Base-by-base conservation (phyloP, 2,888 invertebrate genomes). In the Petrolisthes cinctipes region DNA sequence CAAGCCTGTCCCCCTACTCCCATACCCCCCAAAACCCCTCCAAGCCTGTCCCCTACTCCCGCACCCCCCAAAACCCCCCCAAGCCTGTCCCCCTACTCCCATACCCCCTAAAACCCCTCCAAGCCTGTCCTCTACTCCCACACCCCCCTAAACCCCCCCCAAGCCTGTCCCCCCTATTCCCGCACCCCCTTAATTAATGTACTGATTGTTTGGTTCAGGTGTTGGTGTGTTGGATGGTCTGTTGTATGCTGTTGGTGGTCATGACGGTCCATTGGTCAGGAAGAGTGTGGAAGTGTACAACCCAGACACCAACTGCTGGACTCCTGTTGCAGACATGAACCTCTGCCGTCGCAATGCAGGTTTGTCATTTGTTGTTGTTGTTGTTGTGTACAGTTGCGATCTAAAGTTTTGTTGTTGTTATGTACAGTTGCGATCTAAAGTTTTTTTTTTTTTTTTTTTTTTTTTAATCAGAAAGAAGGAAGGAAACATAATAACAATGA, bases 201-300 rank as follows among this genome's bases (percentile, higher is more conserved):
- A n/a, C 71, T n/a, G n/a, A n/a, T n/a, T 71, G 68, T 54, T 68
- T 84, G 71, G 56, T 89, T 91, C 91, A 94, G 95, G 97, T 92
- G 98, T 98, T 90, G 98, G 98, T 89, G 98, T 97, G 53, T 94
- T 97, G 83, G 97, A 97, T 92, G 97, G 97, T 91, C 95, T 97
- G 92, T 94, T 99, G 89, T 98, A 97, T 93, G 98, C 98, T 5
- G 97, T 98, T 73, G 97, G 98, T 71, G 98, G 98, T 0, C 98
- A 98, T 93, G 98, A 99, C 94, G 98, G 98, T 14, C 97, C 97
- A 5, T 94, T 97, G 91, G 98, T 99, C 82, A 95, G 98, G 66
- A 98, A 97, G 94, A 97, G 97, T 89, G 98, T 98, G 3, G 99
- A 98, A 94, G 95, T 96, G 23, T 98, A 95, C 93, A 96, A 97